Base-by-base conservation (phyloP, 2,888 invertebrate genomes). In the Polyommatus iphigenia region DNA sequence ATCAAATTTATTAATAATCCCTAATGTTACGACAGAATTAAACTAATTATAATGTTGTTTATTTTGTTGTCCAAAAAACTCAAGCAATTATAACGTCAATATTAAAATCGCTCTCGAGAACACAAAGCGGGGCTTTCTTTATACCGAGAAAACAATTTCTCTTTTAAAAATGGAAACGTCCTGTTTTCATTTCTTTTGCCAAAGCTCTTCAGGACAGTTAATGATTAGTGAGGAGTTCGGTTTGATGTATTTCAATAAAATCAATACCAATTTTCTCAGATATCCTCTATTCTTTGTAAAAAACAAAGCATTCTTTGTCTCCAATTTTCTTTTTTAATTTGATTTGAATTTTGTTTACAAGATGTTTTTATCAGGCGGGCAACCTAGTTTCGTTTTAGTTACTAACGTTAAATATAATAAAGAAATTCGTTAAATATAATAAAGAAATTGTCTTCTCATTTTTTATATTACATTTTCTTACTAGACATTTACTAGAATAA, bases 221-320 rank as follows among this genome's bases (percentile, higher is more conserved):
- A 77, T 77, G 72, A 77, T 72, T 72, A 77, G 78, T 78, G 78
- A 73, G 57, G 46, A 73, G 50, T 71, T 78, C 72, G 59, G 78
- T 78, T 78, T 78, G 78, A 78, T 78, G 78, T 73, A 41, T 75
- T 75, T 54, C 75, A 75, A 75, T 75, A 75, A 41, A 73, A 78
- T 78, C 78, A 78, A 78, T 78, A 78, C 73, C 41, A 29, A 73
- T 78, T 78, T 57, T 24, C 57, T 46, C 4, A 54, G 59, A 78
- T 46, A 73, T 24, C 73, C 59, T 78, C 73, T 59, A 57, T 24
- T 77, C 36, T 46, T 78, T 13, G 36, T 24, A 73, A 57, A 77
- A 72, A 77, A 77, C 71, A 36, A 72, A 36, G 71, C 54, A 20
- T 15, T 50, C 29, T 29, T 54, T 77, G 18, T 72, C 71, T 72